These are phyloP conservation scores for Choloepus didactylus DNA, from an alignment of 2,797 vertebrate genomes.

Conservation along the genomic window DNA sequence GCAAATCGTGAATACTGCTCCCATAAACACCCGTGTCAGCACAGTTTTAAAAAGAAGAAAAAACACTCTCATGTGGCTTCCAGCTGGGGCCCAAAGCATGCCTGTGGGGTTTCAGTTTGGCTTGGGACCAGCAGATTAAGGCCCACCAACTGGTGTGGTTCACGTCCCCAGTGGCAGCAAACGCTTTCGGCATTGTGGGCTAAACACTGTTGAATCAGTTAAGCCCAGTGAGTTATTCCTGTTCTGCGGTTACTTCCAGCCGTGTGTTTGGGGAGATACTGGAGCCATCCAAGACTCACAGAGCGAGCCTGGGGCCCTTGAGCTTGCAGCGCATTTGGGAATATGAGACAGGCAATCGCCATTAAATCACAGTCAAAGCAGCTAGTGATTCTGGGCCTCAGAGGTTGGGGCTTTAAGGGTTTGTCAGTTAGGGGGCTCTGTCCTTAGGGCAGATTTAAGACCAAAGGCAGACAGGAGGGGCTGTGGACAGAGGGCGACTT, in stretches of 20 bases:
- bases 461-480: not conserved
- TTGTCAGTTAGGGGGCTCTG: not conserved
- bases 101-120: not conserved
- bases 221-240: conserved; percentile 44
- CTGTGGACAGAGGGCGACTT: not conserved
- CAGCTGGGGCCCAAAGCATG: not conserved
- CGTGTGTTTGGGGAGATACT: not conserved
- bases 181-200: not conserved
- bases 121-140: not conserved
- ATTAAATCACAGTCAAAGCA: not conserved
- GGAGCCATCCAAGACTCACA: not conserved
- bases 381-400: not conserved
- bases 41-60: not conserved
- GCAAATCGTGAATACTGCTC: too few species aligned
- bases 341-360: not conserved
- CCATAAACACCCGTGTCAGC: not conserved
- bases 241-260: conserved; percentile 13
- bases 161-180: not conserved
- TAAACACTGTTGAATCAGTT: conserved; percentile 20
- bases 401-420: too few species aligned
- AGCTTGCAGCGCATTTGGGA: not conserved
- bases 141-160: not conserved
- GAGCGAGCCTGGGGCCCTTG: not conserved
- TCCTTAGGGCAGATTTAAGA: not conserved
- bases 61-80: not conserved